These are phyloP conservation scores for Cephalopachus bancanus DNA, from an alignment of 2,797 vertebrate species.

Conservation along the genomic window DNA sequence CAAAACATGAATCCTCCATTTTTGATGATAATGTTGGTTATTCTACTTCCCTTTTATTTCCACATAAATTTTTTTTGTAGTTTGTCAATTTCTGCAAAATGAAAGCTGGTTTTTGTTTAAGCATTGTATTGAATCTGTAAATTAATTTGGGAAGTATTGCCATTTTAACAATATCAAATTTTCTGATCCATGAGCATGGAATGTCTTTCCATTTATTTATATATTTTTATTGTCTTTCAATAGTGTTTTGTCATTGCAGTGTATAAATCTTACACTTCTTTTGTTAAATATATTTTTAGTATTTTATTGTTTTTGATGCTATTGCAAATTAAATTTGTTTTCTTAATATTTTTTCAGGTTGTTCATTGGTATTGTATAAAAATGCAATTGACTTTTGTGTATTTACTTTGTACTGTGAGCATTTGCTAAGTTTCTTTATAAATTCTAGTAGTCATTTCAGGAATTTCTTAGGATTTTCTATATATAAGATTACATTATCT, in stretches of 20 bases:
- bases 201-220: not conserved
- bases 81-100: not conserved
- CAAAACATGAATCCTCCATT: not conserved
- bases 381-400: not conserved
- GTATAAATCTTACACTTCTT: not conserved
- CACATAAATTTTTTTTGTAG: not conserved
- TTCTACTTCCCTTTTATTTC: not conserved
- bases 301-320: not conserved
- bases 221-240: not conserved
- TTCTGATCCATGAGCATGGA: not conserved
- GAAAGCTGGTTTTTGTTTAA: not conserved
- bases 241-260: not conserved
- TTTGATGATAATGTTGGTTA: not conserved
- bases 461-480: not conserved
- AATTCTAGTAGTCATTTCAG: not conserved
- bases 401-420: not conserved
- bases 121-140: not conserved
- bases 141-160: not conserved
- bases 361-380: not conserved
- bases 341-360: slow-evolving; percentile 34
- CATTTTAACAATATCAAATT: not conserved
- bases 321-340: slow-evolving; percentile 12
- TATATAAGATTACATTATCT: not conserved
- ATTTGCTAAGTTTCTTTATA: not conserved
- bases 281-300: not conserved